Conservation (phyloP, 1,140 invertebrate species). For the Drosophila asahinai region DNA sequence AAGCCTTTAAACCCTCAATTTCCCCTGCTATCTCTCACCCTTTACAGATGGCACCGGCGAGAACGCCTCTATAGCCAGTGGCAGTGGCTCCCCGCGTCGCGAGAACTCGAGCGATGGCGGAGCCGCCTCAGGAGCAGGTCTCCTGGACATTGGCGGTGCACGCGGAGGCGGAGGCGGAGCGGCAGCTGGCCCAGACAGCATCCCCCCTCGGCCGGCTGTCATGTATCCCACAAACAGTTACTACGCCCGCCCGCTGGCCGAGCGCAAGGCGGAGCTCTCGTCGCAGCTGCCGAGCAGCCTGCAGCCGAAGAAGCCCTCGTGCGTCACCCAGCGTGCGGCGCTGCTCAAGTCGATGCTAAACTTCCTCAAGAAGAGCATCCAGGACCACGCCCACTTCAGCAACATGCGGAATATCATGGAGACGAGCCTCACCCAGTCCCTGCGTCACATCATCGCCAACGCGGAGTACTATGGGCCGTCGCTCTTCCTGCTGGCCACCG, state of each 20-base stretch:
- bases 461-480: constrained; percentile 97
- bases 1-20: background rate
- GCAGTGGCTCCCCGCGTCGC: constrained; percentile 63
- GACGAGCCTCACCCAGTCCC: constrained; percentile 91
- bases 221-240: constrained; percentile 74
- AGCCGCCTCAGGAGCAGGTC: constrained; percentile 22
- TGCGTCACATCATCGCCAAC: constrained; percentile 97
- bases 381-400: constrained; percentile 92
- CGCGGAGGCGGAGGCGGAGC: background rate
- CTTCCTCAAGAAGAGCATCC: constrained; percentile 95
- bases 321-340: constrained; percentile 94
- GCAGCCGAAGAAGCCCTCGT: constrained; percentile 85
- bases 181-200: background rate
- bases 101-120: constrained; percentile 52
- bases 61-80: constrained; percentile 63
- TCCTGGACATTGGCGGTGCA: constrained; percentile 17
- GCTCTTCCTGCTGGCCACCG: constrained; percentile 94
- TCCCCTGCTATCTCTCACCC: background rate
- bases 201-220: background rate
- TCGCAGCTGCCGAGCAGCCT: constrained; percentile 66
- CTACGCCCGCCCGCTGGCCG: constrained; percentile 72
- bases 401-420: constrained; percentile 97
- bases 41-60: constrained; percentile 57
- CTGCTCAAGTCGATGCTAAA: constrained; percentile 95
- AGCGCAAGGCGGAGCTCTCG: constrained; percentile 68